Percentiles rank a stretch among this genome's conserved stretches.
phyloP scores from a whole-genome alignment of 2,797 vertebrate genomes.

The Austrolebias charrua region DNA sequence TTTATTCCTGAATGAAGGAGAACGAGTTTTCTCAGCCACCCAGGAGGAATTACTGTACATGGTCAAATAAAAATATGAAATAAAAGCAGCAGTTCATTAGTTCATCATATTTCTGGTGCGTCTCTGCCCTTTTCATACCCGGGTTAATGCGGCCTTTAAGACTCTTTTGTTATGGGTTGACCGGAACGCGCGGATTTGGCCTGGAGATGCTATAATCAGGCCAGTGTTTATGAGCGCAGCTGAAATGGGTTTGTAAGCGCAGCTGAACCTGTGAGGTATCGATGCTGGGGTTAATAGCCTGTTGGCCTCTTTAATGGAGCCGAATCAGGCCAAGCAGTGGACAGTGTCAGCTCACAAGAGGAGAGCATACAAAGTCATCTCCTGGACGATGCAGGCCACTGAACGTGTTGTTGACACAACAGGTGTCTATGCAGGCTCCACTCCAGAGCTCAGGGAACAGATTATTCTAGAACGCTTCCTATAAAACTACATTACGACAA shows the following conservation, averaged over 20 bases:
- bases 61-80: constrained; percentile 22
- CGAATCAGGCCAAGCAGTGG: constrained; percentile 64
- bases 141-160: constrained; percentile 66
- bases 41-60: constrained; percentile 30
- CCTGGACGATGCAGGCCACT: constrained; percentile 20
- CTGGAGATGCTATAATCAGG: constrained; percentile 69
- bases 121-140: constrained; percentile 43
- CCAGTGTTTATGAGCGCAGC: constrained; percentile 67
- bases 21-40: constrained; percentile 27
- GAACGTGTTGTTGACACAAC: constrained; percentile 18
- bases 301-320: constrained; percentile 79
- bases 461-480: too few relatives aligned
- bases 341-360: constrained; percentile 47
- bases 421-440: not conserved
- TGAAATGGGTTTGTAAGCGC: constrained; percentile 74
- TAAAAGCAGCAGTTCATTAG: constrained; percentile 49
- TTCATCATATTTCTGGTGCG: constrained; percentile 39
- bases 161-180: constrained; percentile 56
- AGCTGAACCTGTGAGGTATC: constrained; percentile 71
- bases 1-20: constrained; percentile 49
- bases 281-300: constrained; percentile 78
- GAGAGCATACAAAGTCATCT: constrained; percentile 55
- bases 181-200: constrained; percentile 39
- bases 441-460: too few relatives aligned
- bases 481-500: too few relatives aligned